Evolutionary conservation across 2,797 vertebrate genomes (phyloP).

Genomic region (Poecilia gillii): DNA sequence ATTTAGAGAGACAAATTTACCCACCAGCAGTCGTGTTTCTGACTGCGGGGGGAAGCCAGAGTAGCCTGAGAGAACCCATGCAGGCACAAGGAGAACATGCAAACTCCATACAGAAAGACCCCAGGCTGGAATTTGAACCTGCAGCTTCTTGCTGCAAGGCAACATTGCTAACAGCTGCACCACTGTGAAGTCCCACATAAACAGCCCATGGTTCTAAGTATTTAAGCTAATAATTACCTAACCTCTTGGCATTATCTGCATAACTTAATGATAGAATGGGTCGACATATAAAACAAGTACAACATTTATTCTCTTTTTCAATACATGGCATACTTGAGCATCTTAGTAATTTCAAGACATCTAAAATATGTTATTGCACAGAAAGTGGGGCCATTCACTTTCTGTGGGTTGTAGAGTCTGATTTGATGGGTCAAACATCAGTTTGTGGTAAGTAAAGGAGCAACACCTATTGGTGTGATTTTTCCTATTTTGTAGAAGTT

Average conservation of each 20-base stretch:
- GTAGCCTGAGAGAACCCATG: not conserved
- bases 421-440: not conserved
- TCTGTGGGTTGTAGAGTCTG: not conserved
- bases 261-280: not conserved
- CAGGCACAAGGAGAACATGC: not conserved
- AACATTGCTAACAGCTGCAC: not conserved
- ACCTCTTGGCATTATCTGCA: not conserved
- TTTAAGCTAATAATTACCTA: not conserved
- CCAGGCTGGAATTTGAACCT: not conserved
- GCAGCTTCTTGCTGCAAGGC: not conserved
- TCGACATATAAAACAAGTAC: not conserved
- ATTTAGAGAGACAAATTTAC: not conserved
- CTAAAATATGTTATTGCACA: not conserved
- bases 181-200: not conserved
- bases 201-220: not conserved
- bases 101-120: not conserved
- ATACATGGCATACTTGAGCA: not conserved
- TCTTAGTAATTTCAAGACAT: not conserved
- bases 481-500: not conserved
- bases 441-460: not conserved
- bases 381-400: not conserved
- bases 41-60: not conserved
- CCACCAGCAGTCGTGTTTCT: not conserved
- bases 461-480: not conserved
- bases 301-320: not conserved